Conservation (phyloP, 2,888 invertebrate species). For the Dryobotodes eremita region DNA sequence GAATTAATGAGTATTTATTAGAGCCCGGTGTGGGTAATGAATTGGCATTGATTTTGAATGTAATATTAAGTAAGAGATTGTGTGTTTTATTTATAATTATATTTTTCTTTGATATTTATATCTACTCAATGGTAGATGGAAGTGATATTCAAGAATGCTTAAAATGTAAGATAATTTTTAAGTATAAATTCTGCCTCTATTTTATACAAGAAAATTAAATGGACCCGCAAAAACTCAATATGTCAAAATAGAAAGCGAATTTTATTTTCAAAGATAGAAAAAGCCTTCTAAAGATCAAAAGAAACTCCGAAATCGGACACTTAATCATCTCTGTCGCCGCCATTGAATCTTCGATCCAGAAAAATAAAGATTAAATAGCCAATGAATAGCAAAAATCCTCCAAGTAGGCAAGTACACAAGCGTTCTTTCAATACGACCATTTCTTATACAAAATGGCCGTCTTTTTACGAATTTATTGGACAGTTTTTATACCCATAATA, state of each 20-base stretch:
- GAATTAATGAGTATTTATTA: constrained; percentile 37
- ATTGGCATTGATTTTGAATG: constrained; percentile 10
- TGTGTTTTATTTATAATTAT: background rate
- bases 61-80: background rate
- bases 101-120: background rate
- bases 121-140: background rate
- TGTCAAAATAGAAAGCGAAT: background rate
- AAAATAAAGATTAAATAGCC: constrained; percentile 45
- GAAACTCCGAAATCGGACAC: constrained; percentile 8
- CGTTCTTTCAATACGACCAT: constrained; percentile 37
- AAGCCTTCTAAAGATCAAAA: constrained; percentile 27
- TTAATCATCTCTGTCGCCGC: constrained; percentile 29
- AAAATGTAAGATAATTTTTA: background rate
- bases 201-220: background rate
- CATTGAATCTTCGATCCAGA: constrained; percentile 44
- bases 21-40: background rate
- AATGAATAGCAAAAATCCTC: constrained; percentile 43
- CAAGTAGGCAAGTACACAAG: constrained; percentile 8
- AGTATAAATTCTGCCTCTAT: background rate
- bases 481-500: constrained; percentile 37
- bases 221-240: background rate
- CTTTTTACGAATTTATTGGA: constrained; percentile 40
- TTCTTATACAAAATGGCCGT: constrained; percentile 14
- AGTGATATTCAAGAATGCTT: background rate
- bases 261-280: constrained; percentile 5